phyloP scores from a whole-genome alignment of 2,888 invertebrate genomes.

The Archips crataeganus region DNA sequence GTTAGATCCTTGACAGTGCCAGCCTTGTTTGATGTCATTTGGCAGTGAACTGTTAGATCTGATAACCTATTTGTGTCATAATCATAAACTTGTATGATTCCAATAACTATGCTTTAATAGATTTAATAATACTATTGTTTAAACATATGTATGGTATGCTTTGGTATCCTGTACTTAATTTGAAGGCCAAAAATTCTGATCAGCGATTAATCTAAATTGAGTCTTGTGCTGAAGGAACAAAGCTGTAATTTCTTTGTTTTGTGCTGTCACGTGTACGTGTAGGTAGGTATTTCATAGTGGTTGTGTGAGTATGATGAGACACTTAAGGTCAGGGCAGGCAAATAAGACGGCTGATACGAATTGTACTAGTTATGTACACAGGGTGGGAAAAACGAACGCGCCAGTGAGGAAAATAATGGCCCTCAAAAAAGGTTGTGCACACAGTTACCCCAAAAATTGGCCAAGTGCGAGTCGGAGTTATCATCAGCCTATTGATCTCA shows the following conservation, averaged over 20 bases:
- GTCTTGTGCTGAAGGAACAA: neutral
- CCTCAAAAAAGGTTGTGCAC: too few species aligned
- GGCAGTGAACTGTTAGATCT: slow-evolving; percentile 58
- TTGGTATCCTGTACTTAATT: neutral
- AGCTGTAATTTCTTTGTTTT: neutral
- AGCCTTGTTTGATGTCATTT: slow-evolving; percentile 55
- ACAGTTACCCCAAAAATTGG: too few species aligned
- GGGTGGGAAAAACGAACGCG: neutral
- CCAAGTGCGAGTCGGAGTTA: too few species aligned
- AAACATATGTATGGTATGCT: neutral
- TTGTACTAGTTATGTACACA: neutral
- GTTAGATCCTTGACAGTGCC: slow-evolving; percentile 44
- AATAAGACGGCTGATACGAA: neutral
- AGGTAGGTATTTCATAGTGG: neutral
- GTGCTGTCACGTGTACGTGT: neutral
- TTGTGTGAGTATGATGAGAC: neutral
- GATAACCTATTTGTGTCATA: slow-evolving; percentile 38
- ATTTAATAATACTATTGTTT: neutral
- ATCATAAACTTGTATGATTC: neutral
- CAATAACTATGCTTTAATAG: neutral
- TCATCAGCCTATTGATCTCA: too few species aligned
- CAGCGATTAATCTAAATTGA: neutral
- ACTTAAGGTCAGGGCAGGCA: neutral
- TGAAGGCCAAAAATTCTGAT: neutral
- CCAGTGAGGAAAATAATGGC: too few species aligned